Conservation (phyloP, 2,797 vertebrate genomes). For the Pseudomugil tenellus region DNA sequence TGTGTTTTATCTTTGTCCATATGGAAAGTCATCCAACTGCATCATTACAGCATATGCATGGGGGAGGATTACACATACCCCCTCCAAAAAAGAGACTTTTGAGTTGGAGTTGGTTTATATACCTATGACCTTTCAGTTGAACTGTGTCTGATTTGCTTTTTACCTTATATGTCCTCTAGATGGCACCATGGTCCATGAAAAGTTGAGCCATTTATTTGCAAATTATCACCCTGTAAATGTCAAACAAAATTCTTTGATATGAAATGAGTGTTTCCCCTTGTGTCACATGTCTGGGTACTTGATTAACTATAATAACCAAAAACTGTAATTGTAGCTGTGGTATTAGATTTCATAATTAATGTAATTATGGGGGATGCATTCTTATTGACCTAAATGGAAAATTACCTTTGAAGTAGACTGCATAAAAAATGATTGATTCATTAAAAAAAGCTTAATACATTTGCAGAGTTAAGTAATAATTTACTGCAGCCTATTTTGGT, state of each 20-base stretch:
- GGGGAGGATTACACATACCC: not conserved
- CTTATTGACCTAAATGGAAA: conserved; percentile 43
- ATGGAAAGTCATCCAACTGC: conserved; percentile 52
- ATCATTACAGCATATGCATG: conserved; percentile 18
- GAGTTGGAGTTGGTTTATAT: not conserved
- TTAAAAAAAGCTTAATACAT: conserved; percentile 8
- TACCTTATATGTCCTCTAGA: conserved; percentile 71
- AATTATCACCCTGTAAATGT: conserved; percentile 66
- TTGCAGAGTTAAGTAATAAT: not conserved
- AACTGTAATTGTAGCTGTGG: conserved; percentile 60
- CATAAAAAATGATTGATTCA: conserved; percentile 12
- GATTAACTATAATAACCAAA: conserved; percentile 60
- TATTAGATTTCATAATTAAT: conserved; percentile 61
- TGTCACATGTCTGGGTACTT: conserved; percentile 59
- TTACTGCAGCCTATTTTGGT: conserved; percentile 4
- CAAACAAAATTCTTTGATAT: conserved; percentile 58
- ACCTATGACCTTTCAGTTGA: not conserved
- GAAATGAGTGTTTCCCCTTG: conserved; percentile 70
- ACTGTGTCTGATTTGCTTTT: not conserved
- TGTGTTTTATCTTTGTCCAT: not conserved
- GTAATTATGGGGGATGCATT: conserved; percentile 45
- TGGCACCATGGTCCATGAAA: conserved; percentile 83
- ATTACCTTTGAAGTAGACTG: conserved; percentile 24
- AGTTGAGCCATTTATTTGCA: conserved; percentile 50
- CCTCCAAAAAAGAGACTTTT: not conserved